Conservation (phyloP, 2,797 vertebrate species). For the Pseudomugil gertrudae region DNA sequence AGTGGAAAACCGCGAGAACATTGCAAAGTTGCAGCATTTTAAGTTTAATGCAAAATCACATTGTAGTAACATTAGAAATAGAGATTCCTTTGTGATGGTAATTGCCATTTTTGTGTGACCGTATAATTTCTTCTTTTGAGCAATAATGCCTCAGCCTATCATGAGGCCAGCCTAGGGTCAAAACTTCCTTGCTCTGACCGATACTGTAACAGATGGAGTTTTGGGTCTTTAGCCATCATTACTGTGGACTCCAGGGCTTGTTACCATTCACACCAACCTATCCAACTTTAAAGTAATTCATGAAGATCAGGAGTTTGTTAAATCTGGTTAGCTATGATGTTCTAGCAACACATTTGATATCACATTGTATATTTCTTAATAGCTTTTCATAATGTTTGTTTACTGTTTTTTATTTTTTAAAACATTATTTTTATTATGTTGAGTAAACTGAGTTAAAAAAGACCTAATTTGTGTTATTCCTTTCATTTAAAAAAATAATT, state of each 20-base stretch:
- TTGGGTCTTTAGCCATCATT: conserved; percentile 64
- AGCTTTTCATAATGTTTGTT: conserved; percentile 4
- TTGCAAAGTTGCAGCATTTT: conserved; percentile 34
- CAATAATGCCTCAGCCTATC: conserved; percentile 32
- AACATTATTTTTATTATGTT: conserved; percentile 3
- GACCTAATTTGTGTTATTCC: neutral
- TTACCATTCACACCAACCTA: conserved; percentile 57
- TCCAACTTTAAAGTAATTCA: conserved; percentile 40
- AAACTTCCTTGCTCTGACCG: conserved; percentile 38
- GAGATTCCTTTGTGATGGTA: conserved; percentile 32
- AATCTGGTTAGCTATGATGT: conserved; percentile 36
- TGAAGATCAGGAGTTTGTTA: conserved; percentile 34
- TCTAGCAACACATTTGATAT: conserved; percentile 2
- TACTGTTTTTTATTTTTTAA: neutral
- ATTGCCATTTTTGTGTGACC: conserved; percentile 43
- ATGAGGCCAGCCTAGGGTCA: conserved; percentile 54
- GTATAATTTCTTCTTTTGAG: conserved; percentile 52
- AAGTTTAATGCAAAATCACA: conserved; percentile 15
- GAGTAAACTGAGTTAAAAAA: neutral
- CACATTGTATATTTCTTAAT: neutral
- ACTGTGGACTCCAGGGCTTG: conserved; percentile 65
- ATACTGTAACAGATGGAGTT: conserved; percentile 71
- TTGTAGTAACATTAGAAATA: conserved; percentile 37
- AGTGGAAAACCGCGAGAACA: conserved; percentile 12
- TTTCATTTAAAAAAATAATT: neutral